Conservation (phyloP, 1,140 invertebrate genomes). For the Aradophagus sp. region DNA sequence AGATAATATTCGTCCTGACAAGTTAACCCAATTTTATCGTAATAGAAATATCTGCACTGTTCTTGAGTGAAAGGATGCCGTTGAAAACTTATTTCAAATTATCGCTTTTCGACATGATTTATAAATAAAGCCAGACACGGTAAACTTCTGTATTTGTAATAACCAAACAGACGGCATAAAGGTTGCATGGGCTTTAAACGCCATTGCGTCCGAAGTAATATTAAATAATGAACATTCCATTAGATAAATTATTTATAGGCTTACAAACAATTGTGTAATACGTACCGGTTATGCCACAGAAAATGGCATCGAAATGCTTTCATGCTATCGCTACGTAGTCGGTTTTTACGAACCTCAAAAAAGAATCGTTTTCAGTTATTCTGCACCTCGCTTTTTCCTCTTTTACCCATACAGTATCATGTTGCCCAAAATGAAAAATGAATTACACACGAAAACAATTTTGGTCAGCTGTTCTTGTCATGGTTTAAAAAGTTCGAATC, state of each 20-base stretch:
- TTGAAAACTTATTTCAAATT: slow-evolving; percentile 33
- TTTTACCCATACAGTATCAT: no score
- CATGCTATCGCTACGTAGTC: no score
- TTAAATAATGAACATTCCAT: slow-evolving; percentile 8
- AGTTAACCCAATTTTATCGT: slow-evolving; percentile 34
- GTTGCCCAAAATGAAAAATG: no score
- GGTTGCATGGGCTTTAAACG: slow-evolving; percentile 14
- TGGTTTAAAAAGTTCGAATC: no score
- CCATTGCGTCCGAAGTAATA: not conserved
- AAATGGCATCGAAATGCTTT: no score
- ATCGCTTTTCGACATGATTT: slow-evolving; percentile 21
- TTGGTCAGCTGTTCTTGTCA: no score
- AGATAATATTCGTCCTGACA: slow-evolving; percentile 31
- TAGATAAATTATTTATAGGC: slow-evolving; percentile 1
- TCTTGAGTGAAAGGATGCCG: slow-evolving; percentile 21
- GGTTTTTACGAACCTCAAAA: no score
- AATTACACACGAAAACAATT: no score
- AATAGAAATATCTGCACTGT: slow-evolving; percentile 25
- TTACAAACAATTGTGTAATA: no score
- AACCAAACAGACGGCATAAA: not conserved
- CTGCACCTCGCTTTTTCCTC: no score
- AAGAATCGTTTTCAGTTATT: no score
- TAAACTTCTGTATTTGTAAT: slow-evolving; percentile 14
- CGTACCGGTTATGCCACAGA: no score
- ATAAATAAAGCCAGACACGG: slow-evolving; percentile 20